Conservation (phyloP, 2,113 vertebrate genomes). For the Hipposideros armiger region DNA sequence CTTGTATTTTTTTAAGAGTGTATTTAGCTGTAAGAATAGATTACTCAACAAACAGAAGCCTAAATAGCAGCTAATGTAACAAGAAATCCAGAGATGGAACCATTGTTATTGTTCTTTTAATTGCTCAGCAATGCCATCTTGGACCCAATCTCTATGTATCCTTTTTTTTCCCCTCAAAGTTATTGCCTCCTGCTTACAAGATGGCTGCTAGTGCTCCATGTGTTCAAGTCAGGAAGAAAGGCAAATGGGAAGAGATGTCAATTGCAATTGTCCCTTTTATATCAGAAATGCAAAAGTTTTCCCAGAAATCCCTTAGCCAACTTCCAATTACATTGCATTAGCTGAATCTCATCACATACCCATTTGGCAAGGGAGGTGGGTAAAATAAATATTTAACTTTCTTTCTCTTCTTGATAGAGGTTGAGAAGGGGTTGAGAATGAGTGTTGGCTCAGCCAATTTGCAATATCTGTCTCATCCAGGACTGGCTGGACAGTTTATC, state of each 20-base stretch:
- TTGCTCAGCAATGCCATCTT: background rate
- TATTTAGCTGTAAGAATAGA: background rate
- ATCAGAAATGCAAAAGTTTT: slow-evolving; percentile 35
- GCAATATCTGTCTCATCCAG: background rate
- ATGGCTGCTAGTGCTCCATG: background rate
- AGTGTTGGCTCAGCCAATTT: background rate
- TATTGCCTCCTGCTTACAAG: background rate
- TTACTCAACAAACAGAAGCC: slow-evolving; percentile 2
- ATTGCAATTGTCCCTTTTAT: background rate
- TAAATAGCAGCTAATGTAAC: background rate
- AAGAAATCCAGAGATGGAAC: background rate
- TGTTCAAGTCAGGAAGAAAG: background rate
- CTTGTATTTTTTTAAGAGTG: slow-evolving; percentile 13
- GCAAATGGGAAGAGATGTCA: background rate
- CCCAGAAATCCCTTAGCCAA: background rate
- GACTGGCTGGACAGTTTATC: background rate
- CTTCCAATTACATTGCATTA: background rate
- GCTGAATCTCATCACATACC: background rate
- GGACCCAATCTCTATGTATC: background rate
- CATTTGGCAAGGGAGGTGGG: background rate
- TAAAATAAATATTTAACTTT: background rate
- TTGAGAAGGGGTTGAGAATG: background rate
- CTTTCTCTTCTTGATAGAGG: background rate
- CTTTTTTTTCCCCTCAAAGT: background rate
- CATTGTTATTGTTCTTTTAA: background rate